Percentiles rank a stretch among this genome's conserved stretches.
Conservation (phyloP, 2,888 invertebrate species). For the Cabera pusaria region DNA sequence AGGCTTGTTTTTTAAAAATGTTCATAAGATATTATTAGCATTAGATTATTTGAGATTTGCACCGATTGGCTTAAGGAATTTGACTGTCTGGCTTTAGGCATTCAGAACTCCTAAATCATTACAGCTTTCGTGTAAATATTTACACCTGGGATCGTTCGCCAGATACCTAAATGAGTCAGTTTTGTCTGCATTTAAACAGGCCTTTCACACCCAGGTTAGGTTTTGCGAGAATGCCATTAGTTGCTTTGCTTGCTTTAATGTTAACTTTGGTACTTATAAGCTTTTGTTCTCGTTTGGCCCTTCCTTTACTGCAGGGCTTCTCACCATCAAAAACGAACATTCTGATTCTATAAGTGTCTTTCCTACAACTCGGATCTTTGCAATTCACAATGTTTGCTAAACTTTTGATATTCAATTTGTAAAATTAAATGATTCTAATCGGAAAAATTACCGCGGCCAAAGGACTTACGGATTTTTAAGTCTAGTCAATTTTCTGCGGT, state of each 20-base stretch:
- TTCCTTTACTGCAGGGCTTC: too few species aligned
- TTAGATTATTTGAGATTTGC: slow-evolving; percentile 1
- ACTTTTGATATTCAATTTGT: too few species aligned
- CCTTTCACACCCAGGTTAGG: slow-evolving; percentile 20
- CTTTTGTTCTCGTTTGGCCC: slow-evolving; percentile 6
- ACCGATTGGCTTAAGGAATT: slow-evolving; percentile 11
- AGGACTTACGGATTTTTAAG: too few species aligned
- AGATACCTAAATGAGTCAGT: slow-evolving; percentile 10
- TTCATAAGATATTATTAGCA: too few species aligned
- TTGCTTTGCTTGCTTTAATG: slow-evolving; percentile 13
- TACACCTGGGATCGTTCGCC: slow-evolving; percentile 14
- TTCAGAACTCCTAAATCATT: slow-evolving; percentile 11
- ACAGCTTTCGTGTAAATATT: slow-evolving; percentile 19
- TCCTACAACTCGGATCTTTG: too few species aligned
- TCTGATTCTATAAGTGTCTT: too few species aligned
- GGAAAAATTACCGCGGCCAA: too few species aligned
- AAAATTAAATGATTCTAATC: too few species aligned
- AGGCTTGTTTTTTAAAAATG: too few species aligned
- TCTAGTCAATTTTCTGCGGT: too few species aligned
- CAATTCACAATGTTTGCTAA: too few species aligned
- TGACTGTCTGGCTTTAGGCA: slow-evolving; percentile 13
- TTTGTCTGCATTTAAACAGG: slow-evolving; percentile 1
- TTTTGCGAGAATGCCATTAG: slow-evolving; percentile 26
- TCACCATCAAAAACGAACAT: too few species aligned
- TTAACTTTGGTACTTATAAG: not conserved